These are phyloP conservation scores for Marcusenius ussheri DNA, from an alignment of 2,113 vertebrate species.

Conservation along the genomic window DNA sequence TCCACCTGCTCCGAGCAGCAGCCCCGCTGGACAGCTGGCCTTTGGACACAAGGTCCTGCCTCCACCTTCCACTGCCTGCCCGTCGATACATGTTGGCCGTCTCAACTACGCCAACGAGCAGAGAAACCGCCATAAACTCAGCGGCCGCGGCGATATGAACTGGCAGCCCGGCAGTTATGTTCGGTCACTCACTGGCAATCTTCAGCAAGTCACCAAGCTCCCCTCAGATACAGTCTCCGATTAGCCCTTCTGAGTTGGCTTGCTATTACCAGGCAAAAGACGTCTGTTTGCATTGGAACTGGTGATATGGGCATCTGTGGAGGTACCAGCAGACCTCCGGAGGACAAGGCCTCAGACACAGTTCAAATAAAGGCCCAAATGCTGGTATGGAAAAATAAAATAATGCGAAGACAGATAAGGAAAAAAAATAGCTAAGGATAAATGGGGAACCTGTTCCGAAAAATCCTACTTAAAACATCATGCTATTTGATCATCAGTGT, in stretches of 20 bases:
- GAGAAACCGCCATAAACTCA: neutral
- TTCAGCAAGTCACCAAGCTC: neutral
- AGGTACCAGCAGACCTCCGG: neutral
- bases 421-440: neutral
- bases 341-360: neutral
- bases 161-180: neutral
- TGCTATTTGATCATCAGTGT: neutral
- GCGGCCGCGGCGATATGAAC: neutral
- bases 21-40: neutral
- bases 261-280: neutral
- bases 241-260: neutral
- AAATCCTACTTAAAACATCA: neutral
- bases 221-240: neutral
- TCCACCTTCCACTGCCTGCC: neutral
- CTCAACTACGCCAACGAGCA: neutral
- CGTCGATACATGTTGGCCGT: neutral
- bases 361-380: neutral
- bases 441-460: neutral
- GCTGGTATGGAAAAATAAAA: neutral
- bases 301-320: neutral
- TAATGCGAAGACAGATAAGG: neutral
- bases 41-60: neutral
- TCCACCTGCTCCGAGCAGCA: neutral
- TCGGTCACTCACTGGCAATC: neutral
- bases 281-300: neutral